A percentile compares a stretch with the other conserved stretches of the same genome.
Evolutionary conservation across 2,797 vertebrate species (phyloP).

Genomic region (Peromyscus eremicus): DNA sequence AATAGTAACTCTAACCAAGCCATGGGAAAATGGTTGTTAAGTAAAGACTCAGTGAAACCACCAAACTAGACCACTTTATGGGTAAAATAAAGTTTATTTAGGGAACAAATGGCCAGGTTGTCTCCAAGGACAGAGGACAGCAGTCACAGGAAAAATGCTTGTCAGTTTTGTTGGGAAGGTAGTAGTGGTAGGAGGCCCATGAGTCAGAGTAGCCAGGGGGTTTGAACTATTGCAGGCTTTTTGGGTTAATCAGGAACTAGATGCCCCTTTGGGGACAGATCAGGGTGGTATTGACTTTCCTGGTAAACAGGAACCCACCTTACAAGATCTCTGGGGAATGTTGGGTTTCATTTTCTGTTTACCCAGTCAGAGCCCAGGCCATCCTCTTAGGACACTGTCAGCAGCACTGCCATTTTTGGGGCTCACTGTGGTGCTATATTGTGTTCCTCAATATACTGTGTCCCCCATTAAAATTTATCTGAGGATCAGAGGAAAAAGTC

Average conservation of each 20-base stretch:
- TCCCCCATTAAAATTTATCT: too few relatives aligned
- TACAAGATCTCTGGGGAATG: neutral
- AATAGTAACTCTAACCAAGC: neutral
- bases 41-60: neutral
- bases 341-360: neutral
- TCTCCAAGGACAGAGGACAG: neutral
- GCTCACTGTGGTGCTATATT: too few relatives aligned
- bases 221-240: neutral
- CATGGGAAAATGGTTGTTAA: neutral
- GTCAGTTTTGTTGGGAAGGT: neutral
- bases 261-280: neutral
- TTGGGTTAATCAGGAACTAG: neutral
- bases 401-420: neutral
- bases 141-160: neutral
- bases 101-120: neutral
- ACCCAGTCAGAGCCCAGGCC: neutral
- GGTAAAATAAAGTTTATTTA: neutral
- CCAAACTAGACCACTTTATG: neutral
- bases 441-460: too few relatives aligned
- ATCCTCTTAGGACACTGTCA: neutral
- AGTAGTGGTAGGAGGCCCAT: neutral
- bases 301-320: neutral
- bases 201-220: neutral
- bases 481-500: too few relatives aligned
- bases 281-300: neutral